Percentiles rank a stretch among this genome's conserved stretches.
Evolutionary conservation across 2,888 invertebrate species (phyloP).

Genomic region (Drosophila helvetica): DNA sequence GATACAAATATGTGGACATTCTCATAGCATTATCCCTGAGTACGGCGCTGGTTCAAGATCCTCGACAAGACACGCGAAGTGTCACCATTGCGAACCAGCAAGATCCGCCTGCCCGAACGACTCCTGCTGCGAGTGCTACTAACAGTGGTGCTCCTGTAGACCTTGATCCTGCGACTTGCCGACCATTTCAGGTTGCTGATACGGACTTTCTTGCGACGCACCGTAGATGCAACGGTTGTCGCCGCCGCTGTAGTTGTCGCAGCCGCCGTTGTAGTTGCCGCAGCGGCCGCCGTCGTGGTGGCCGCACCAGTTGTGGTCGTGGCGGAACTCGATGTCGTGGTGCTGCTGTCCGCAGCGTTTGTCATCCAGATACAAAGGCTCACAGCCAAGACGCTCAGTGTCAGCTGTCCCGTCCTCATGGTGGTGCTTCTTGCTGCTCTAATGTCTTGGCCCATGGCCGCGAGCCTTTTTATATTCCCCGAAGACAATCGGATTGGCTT

Average conservation of each 20-base stretch:
- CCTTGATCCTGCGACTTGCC: background rate
- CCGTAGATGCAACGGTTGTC: background rate
- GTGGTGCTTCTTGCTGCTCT: constrained; percentile 15
- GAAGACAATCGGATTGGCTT: constrained; percentile 30
- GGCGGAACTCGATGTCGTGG: background rate
- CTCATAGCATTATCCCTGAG: background rate
- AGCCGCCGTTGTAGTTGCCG: constrained; percentile 6
- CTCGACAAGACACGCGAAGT: background rate
- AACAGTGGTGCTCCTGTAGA: background rate
- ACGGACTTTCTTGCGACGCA: constrained; percentile 1
- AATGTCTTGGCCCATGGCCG: background rate
- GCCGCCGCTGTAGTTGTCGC: constrained; percentile 3
- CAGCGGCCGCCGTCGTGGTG: background rate
- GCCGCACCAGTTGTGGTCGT: constrained; percentile 6
- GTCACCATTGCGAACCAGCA: background rate
- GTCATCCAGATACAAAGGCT: constrained; percentile 27
- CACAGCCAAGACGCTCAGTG: constrained; percentile 15
- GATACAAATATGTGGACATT: background rate
- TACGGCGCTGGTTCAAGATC: background rate
- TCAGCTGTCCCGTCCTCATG: constrained; percentile 25
- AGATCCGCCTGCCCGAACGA: background rate
- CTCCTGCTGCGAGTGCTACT: constrained; percentile 5
- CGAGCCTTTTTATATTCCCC: constrained; percentile 29
- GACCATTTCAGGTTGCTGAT: constrained; percentile 1
- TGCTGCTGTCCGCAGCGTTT: constrained; percentile 1